Base-by-base conservation (phyloP, 1,140 invertebrate genomes). In the Drosophila pruinosa region DNA sequence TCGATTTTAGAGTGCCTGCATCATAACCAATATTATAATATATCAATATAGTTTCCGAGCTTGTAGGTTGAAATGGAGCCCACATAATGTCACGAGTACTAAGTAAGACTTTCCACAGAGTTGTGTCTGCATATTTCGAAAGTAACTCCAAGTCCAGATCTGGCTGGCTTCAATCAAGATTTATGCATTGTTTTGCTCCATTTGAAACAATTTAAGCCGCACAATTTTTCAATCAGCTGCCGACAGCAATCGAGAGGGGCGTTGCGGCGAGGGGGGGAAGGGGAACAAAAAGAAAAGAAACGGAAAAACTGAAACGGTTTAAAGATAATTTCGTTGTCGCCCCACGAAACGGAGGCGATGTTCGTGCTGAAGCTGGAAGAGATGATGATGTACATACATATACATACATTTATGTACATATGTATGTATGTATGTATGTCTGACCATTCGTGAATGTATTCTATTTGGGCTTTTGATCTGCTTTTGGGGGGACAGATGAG, bases 191-290 rank as follows among this genome's bases (percentile, higher is more conserved):
- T 75, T 76, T 48, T 77, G 77, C 72, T 58, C 56, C 59, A 72
- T 80, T 81, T 57, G 59, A 80, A 81, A 61, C 73, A 80, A 81
- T 81, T 82, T 69, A 82, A 53, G 58, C 72, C 69, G 61, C 77
- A 77, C 78, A 81, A 77, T 82, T 81, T 31, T 73, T 82, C 78
- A 81, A 82, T 81, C 78, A 82, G 61, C 52, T 69, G 63, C 70
- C 21, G 75, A 58, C 43, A 61, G 67, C 3, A 53, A 22, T 24
- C 2, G n/a, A n/a, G n/a, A n/a, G n/a, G n/a, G n/a, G n/a, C n/a
- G n/a, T n/a, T n/a, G n/a, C n/a, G n/a, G n/a, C n/a, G n/a, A n/a
- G 24, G 19, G 15, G 5, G 10, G 10, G 36, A 12, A 5, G 14
- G 7, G 24, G 24, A 14, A 15, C 28, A 43, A 26, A 2, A 6